Base-by-base conservation (phyloP, 2,888 invertebrate species). In the Ennomos quercinarius region DNA sequence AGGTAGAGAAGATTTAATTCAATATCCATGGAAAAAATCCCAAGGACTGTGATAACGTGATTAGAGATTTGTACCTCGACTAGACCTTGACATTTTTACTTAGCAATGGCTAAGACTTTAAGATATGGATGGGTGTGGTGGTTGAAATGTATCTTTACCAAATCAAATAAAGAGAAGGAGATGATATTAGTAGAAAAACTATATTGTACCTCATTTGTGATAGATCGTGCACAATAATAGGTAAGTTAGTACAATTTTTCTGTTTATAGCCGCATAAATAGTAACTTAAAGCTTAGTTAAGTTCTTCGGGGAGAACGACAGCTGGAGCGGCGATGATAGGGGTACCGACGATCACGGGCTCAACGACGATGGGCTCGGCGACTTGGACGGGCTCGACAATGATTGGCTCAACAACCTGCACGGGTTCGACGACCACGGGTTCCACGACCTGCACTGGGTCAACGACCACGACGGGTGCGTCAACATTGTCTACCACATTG, bases 301-400 rank as follows among this genome's bases (percentile, higher is more conserved):
- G 76, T 39, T 44, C 61, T n/a, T 80, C 81, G 46, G 82, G 81
- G 44, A 81, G 77, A 59, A 64, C 67, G 51, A 79, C 72, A 11
- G 67, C 81, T 66, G 80, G 75, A 10, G 66, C 59, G 47, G 81
- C 77, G 60, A 81, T 51, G 66, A 80, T 66, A 53, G 78, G 77
- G 55, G 70, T 64, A 1, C 65, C 76, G 52, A 76, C 70, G 43
- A 63, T 42, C 53, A 80, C 72, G 66, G 77, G 73, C 48, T 73
- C 74, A 11, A 64, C 65, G 50, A 68, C 45, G 39, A 67, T 50
- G 56, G 66, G 61, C 41, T 54, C 68, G 13, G 63, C 72, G 1
- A 63, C 47, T 11, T 36, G 8, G 40, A 49, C 52, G 63, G 51
- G 57, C 37, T 17, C 38, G 10, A 60, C 53, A 12, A 63, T 36